Base-by-base conservation (phyloP, 2,888 invertebrate species). In the Stictocephala bisonia region DNA sequence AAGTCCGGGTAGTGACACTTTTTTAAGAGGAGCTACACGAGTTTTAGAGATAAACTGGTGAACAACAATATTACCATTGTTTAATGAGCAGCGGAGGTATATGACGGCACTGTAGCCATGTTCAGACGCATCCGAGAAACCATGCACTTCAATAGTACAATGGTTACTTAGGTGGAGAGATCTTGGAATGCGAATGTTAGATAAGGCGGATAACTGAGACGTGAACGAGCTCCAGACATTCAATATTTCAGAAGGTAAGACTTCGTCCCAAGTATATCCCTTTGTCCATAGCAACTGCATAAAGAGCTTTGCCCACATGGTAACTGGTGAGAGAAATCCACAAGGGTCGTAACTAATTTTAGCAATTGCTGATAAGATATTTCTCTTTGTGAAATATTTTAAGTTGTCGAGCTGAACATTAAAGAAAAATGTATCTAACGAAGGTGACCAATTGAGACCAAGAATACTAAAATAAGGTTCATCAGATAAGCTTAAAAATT, bases 281-380 rank as follows among this genome's bases (percentile, higher is more conserved):
- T 27, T 31, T 0, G 24, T 67, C 72, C 72, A 72, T n/a, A 73
- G 11, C 24, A 56, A 41, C 11, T 68, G 73, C 27, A 73, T 67
- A n/a, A n/a, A n/a, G n/a, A n/a, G n/a, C n/a, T n/a, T n/a, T n/a
- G n/a, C n/a, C n/a, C n/a, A n/a, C n/a, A n/a, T n/a, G n/a, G n/a
- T n/a, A n/a, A n/a, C n/a, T n/a, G n/a, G n/a, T n/a, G n/a, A n/a
- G n/a, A n/a, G n/a, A n/a, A n/a, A n/a, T n/a, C n/a, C n/a, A n/a
- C n/a, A n/a, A n/a, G n/a, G n/a, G n/a, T n/a, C n/a, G n/a, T n/a
- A n/a, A n/a, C n/a, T n/a, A n/a, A n/a, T n/a, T n/a, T n/a, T n/a
- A n/a, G n/a, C n/a, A n/a, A n/a, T n/a, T n/a, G n/a, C n/a, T n/a
- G n/a, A n/a, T n/a, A n/a, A n/a, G n/a, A n/a, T n/a, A n/a, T n/a